Evolutionary conservation across 2,797 vertebrate genomes (phyloP), one percentile per base, ranked within the genome.

Genomic region (Sebastolobus alascanus): DNA sequence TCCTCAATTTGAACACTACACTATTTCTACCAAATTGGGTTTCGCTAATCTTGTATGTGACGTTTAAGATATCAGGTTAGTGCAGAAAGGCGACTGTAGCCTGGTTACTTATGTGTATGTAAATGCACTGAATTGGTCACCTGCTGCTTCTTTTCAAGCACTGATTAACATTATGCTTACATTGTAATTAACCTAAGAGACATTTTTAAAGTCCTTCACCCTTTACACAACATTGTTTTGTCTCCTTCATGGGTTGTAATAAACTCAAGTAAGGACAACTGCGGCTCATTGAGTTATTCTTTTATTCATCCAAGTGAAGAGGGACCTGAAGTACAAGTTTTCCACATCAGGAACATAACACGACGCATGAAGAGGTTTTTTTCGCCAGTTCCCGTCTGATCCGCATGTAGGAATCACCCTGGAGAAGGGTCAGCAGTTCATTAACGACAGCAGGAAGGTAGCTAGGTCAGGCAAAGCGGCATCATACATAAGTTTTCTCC

Each of bases 371-470:
- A n/a, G 18, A 11, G 9, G 35, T 9, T 37, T 37, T 37, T 31
- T 31, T 5, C 29, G 29, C 29, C 29, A 31, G 29, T 31, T 37
- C 35, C 6, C 35, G 35, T 9, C 37, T 38, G 37, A 6, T 38
- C 37, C 9, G 4, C 8, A 38, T 43, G 40, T 16, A 43, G 13
- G 3, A 56, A 27, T 56, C 3, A 25, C 54, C 65, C 79, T 37
- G 54, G 40, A 83, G 52, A 84, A 66, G 29, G 85, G 71, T 87
- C 84, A 84, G 77, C 33, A 55, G 83, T 79, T 89, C 84, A 75
- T 75, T 82, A 89, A 59, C 68, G 84, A 93, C 79, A 84, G 69
- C 86, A 81, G 88, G 83, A 91, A 89, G 60, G 66, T 69, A 54
- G 31, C 67, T 20, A 67, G 55, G 79, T 87, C 80, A 84, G 74